phyloP scores from a whole-genome alignment of 2,888 invertebrate genomes.

The Theodoxus fluviatilis region DNA sequence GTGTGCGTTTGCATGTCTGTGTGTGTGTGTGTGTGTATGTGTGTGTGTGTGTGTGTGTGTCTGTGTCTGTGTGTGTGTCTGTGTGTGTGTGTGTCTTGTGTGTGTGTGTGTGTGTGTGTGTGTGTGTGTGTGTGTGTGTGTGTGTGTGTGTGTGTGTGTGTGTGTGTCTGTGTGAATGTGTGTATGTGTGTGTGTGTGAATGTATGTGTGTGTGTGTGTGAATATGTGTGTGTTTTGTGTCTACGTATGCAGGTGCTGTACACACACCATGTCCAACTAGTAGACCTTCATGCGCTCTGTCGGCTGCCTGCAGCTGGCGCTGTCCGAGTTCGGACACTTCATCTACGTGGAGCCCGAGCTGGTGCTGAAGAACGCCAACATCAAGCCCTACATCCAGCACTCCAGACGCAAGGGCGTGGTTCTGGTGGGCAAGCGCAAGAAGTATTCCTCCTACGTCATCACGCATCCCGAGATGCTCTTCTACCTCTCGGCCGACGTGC shows the following conservation, averaged over 20 bases:
- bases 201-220: not conserved
- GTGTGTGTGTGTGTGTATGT: slow-evolving; percentile 1
- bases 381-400: slow-evolving; percentile 48
- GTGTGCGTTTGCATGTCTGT: too few species aligned
- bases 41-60: not conserved
- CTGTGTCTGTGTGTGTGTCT: slow-evolving; percentile 5
- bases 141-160: slow-evolving; percentile 4
- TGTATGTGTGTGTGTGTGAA: not conserved
- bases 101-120: slow-evolving; percentile 4
- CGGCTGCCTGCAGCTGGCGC: slow-evolving; percentile 47
- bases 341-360: slow-evolving; percentile 57
- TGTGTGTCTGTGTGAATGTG: not conserved
- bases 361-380: slow-evolving; percentile 36
- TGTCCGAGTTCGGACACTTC: slow-evolving; percentile 57
- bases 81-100: not conserved
- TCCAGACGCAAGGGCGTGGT: slow-evolving; percentile 49
- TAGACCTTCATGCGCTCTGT: too few species aligned
- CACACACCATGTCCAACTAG: too few species aligned
- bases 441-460: slow-evolving; percentile 47
- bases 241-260: too few species aligned
- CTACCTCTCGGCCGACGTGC: slow-evolving; percentile 53
- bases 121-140: not conserved
- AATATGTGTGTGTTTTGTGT: too few species aligned
- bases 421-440: slow-evolving; percentile 41
- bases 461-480: slow-evolving; percentile 58